Conservation (phyloP, 2,888 invertebrate species). For the Argyresthia albistria region DNA sequence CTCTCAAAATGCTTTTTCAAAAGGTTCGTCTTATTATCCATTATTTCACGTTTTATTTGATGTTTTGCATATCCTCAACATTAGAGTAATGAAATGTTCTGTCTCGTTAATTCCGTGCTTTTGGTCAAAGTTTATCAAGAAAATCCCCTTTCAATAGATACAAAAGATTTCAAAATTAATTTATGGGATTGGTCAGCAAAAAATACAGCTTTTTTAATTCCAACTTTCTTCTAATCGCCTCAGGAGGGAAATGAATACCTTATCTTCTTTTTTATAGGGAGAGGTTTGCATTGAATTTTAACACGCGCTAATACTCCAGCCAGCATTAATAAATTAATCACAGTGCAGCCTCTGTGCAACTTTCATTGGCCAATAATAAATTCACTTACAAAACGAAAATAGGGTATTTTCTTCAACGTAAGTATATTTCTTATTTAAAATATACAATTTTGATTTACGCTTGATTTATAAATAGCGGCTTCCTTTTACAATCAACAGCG, state of each 20-base stretch:
- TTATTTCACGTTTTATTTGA: background rate
- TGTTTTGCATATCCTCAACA: background rate
- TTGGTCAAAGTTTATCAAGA: background rate
- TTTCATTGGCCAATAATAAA: too few species aligned
- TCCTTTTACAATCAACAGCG: slow-evolving; percentile 30
- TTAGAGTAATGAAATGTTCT: background rate
- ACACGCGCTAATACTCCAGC: too few species aligned
- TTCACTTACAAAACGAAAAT: too few species aligned
- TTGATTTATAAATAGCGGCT: too few species aligned
- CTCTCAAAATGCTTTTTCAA: background rate
- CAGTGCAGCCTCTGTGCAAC: too few species aligned
- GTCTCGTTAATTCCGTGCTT: background rate
- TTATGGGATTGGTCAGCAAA: slow-evolving; percentile 67
- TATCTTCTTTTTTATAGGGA: background rate
- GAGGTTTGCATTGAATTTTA: slow-evolving; percentile 3
- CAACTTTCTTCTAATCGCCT: slow-evolving; percentile 30
- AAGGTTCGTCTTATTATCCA: background rate
- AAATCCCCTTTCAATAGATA: background rate
- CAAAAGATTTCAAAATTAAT: slow-evolving; percentile 16
- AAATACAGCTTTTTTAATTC: slow-evolving; percentile 39
- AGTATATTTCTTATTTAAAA: too few species aligned
- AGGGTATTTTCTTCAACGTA: too few species aligned
- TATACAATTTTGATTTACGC: too few species aligned
- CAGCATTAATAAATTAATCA: too few species aligned
- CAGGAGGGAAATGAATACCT: slow-evolving; percentile 14